These are phyloP conservation scores for Sarcophaga bullata DNA, from an alignment of 1,140 invertebrate species.

Conservation along the genomic window DNA sequence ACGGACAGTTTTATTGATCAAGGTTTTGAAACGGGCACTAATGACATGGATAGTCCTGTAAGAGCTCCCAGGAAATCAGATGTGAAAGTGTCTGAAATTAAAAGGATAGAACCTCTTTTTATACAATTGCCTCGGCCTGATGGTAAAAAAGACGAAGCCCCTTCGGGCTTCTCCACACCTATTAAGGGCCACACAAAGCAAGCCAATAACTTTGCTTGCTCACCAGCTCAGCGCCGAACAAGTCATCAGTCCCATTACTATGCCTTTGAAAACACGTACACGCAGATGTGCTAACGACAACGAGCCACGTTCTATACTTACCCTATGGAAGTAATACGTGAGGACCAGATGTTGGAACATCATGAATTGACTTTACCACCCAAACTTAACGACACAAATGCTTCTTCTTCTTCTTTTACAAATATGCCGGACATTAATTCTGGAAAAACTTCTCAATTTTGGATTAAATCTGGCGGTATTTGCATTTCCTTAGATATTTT, in stretches of 20 bases:
- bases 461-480: slow-evolving; percentile 55
- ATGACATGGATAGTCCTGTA: slow-evolving; percentile 58
- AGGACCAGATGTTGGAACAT: slow-evolving; percentile 55
- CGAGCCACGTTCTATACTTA: slow-evolving; percentile 54
- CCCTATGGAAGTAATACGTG: slow-evolving; percentile 60
- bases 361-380: slow-evolving; percentile 19
- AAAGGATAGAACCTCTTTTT: slow-evolving; percentile 35
- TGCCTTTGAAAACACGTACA: slow-evolving; percentile 43
- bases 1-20: slow-evolving; percentile 58
- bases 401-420: no score
- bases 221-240: slow-evolving; percentile 54
- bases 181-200: slow-evolving; percentile 48
- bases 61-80: neutral
- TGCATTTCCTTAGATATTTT: slow-evolving; percentile 53
- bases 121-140: no score
- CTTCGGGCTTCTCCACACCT: slow-evolving; percentile 54
- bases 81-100: neutral
- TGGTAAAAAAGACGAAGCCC: slow-evolving; percentile 42
- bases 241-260: slow-evolving; percentile 50
- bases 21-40: slow-evolving; percentile 61
- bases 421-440: slow-evolving; percentile 41
- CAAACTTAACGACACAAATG: slow-evolving; percentile 46
- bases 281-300: slow-evolving; percentile 18
- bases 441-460: slow-evolving; percentile 52
- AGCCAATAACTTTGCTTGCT: neutral